phyloP scores from a whole-genome alignment of 2,113 vertebrate genomes.

The Microcebus lehilahytsara region DNA sequence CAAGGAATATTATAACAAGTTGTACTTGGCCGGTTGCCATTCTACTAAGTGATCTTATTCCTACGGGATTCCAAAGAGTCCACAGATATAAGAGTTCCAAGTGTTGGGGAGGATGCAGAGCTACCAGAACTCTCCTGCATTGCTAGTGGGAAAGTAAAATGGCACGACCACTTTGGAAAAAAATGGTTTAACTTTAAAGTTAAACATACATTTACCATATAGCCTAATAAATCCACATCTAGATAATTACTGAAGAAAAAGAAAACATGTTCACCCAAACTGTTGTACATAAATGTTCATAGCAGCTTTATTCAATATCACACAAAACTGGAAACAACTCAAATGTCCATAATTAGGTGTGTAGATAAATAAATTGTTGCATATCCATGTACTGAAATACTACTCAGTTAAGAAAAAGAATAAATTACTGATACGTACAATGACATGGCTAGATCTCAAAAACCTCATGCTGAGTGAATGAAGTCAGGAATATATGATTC shows the following conservation, averaged over 20 bases:
- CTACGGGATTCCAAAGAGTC: slow-evolving; percentile 78
- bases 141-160: background rate
- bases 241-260: background rate
- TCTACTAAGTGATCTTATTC: slow-evolving; percentile 77
- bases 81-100: slow-evolving; percentile 68
- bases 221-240: background rate
- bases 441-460: background rate
- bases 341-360: background rate
- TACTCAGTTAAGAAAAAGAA: slow-evolving; percentile 5
- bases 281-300: background rate
- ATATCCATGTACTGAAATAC: background rate
- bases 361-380: background rate
- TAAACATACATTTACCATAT: background rate
- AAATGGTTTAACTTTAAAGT: background rate
- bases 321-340: background rate
- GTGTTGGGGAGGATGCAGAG: background rate
- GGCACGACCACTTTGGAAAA: background rate
- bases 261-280: background rate
- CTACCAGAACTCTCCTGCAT: background rate
- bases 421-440: background rate
- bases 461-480: background rate
- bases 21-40: slow-evolving; percentile 77
- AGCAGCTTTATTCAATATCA: background rate
- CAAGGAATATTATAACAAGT: slow-evolving; percentile 74
- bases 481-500: background rate